phyloP scores from a whole-genome alignment of 1,140 invertebrate genomes.

The Diabrotica virgifera region DNA sequence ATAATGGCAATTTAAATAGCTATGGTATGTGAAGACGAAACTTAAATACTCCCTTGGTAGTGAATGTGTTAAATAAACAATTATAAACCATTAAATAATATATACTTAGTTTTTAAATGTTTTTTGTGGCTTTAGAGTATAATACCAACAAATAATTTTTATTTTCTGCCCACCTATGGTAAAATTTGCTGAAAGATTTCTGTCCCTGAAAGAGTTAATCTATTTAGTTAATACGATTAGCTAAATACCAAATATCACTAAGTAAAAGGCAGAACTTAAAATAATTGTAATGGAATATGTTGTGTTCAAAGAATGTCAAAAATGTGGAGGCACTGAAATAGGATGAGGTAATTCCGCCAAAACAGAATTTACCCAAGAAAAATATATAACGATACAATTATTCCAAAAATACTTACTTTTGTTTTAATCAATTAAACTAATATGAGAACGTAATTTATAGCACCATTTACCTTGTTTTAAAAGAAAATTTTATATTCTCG shows the following conservation, averaged over 20 bases:
- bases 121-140: too few relatives aligned
- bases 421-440: neutral
- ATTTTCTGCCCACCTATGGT: too few relatives aligned
- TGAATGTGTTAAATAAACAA: too few relatives aligned
- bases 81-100: too few relatives aligned
- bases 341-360: neutral
- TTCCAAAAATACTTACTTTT: constrained; percentile 13
- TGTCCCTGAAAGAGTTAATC: too few relatives aligned
- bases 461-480: constrained; percentile 17
- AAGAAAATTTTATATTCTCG: constrained; percentile 8
- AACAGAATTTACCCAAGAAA: neutral
- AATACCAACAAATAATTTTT: too few relatives aligned
- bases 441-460: constrained; percentile 3
- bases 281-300: constrained; percentile 1
- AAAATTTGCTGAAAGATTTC: too few relatives aligned
- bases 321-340: constrained; percentile 10
- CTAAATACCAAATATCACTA: too few relatives aligned
- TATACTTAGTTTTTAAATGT: too few relatives aligned
- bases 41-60: too few relatives aligned
- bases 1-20: too few relatives aligned
- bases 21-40: too few relatives aligned
- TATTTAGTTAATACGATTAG: neutral
- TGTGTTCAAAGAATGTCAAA: constrained; percentile 5
- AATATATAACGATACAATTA: neutral
- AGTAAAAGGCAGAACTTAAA: neutral